Conservation (phyloP, 2,113 vertebrate species). For the Sceloporus tristichus region DNA sequence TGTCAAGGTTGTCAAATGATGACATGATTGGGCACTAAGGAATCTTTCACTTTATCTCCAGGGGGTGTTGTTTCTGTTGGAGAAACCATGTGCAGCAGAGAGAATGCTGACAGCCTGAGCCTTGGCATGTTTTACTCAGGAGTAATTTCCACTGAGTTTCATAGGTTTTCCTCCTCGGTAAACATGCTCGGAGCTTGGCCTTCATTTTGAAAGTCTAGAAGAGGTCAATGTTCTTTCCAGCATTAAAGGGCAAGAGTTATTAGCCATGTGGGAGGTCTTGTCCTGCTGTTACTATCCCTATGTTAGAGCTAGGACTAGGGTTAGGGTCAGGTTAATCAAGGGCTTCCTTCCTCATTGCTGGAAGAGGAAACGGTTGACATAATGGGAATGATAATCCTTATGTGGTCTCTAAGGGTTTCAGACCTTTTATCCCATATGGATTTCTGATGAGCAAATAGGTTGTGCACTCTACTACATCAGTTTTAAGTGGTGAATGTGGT, state of each 20-base stretch:
- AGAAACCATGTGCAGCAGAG: not conserved
- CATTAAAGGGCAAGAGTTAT: not conserved
- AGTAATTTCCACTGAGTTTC: not conserved
- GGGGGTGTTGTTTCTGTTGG: slow-evolving; percentile 25
- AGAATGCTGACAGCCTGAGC: not conserved
- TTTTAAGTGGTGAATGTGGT: not conserved
- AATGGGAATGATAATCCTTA: not conserved
- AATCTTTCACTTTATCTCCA: slow-evolving; percentile 52
- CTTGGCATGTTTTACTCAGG: not conserved
- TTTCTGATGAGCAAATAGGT: not conserved
- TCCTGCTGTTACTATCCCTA: not conserved
- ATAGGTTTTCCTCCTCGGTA: not conserved
- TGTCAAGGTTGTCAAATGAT: slow-evolving; percentile 18
- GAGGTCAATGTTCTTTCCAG: not conserved
- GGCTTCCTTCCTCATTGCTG: not conserved
- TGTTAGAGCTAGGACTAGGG: not conserved
- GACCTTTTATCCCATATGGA: not conserved
- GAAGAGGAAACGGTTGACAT: not conserved
- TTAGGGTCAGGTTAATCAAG: not conserved
- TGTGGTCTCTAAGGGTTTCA: not conserved
- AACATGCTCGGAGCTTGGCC: not conserved
- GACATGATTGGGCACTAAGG: slow-evolving; percentile 28
- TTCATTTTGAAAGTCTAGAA: not conserved
- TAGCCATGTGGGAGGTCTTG: too few species aligned
- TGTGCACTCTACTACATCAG: not conserved